Percentiles rank a stretch among this genome's conserved stretches.
These are phyloP conservation scores for Anomalospiza imberbis DNA, from an alignment of 2,797 vertebrate species.

Conservation along the genomic window DNA sequence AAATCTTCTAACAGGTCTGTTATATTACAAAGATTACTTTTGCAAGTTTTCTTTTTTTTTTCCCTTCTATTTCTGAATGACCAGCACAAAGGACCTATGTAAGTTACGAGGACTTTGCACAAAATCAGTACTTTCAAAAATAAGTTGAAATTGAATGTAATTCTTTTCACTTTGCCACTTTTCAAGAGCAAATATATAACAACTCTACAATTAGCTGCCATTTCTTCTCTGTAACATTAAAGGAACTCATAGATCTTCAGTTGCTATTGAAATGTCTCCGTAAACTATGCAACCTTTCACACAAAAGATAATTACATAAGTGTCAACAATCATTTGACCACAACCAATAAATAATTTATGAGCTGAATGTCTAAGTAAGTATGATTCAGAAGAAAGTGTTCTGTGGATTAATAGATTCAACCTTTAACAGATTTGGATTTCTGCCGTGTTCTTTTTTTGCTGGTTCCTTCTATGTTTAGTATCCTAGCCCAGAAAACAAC, in stretches of 20 bases:
- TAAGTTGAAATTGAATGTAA: slow-evolving; percentile 60
- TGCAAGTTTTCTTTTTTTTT: background rate
- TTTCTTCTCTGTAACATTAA: slow-evolving; percentile 67
- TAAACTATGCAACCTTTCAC: slow-evolving; percentile 72
- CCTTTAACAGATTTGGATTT: slow-evolving; percentile 73
- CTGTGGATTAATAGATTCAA: slow-evolving; percentile 73
- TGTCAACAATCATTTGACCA: slow-evolving; percentile 76
- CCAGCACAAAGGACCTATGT: background rate
- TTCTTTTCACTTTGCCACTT: slow-evolving; percentile 54
- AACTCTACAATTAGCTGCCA: slow-evolving; percentile 65
- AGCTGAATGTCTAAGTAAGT: slow-evolving; percentile 73
- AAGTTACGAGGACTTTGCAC: background rate
- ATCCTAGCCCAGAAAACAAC: slow-evolving; percentile 71
- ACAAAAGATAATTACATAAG: slow-evolving; percentile 75
- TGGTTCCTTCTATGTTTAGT: slow-evolving; percentile 71
- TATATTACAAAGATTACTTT: background rate
- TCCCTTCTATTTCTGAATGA: background rate
- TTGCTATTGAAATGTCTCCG: slow-evolving; percentile 72
- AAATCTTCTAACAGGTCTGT: background rate
- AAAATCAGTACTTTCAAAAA: slow-evolving; percentile 55
- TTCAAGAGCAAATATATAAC: slow-evolving; percentile 57
- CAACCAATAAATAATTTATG: slow-evolving; percentile 79
- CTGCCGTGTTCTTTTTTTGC: slow-evolving; percentile 67
- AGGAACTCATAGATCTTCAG: slow-evolving; percentile 65
- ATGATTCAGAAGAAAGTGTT: slow-evolving; percentile 73